Percentiles rank a stretch among this genome's conserved stretches.
Conservation (phyloP, 1,140 invertebrate genomes). For the Chironomus striatipennis region DNA sequence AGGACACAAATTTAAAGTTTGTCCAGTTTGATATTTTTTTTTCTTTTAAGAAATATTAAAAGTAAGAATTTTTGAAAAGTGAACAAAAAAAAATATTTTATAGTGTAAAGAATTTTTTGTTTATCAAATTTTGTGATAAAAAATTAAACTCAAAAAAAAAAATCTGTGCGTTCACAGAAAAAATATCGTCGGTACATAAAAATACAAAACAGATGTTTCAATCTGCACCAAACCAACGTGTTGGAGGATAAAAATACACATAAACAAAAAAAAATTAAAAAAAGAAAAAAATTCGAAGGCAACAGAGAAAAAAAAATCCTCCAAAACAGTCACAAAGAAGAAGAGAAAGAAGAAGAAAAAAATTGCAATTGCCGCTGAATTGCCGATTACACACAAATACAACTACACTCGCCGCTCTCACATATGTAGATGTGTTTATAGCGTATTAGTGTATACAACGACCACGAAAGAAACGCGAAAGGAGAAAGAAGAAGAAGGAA, state of each 20-base stretch:
- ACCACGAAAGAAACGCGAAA: neutral
- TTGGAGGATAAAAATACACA: slow-evolving; percentile 20
- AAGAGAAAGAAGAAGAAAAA: slow-evolving; percentile 5
- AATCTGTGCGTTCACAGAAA: too few relatives aligned
- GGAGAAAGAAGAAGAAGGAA: neutral
- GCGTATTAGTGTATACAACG: neutral
- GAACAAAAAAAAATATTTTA: too few relatives aligned
- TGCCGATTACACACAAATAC: neutral
- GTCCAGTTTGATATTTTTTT: neutral
- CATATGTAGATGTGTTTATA: neutral
- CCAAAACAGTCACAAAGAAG: neutral
- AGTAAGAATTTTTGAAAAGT: too few relatives aligned
- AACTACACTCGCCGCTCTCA: neutral
- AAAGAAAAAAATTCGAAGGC: neutral
- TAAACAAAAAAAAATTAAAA: slow-evolving; percentile 5
- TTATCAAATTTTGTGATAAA: too few relatives aligned
- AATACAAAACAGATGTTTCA: slow-evolving; percentile 23
- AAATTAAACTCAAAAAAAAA: too few relatives aligned
- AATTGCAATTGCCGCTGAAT: slow-evolving; percentile 17
- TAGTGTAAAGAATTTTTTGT: too few relatives aligned
- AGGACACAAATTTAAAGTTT: neutral
- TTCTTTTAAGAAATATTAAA: too few relatives aligned
- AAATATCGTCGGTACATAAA: neutral
- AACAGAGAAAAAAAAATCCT: neutral
- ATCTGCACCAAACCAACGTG: neutral